A percentile compares a stretch with the other conserved stretches of the same genome.
Evolutionary conservation across 1,140 invertebrate species (phyloP).

Genomic region (Acromyrmex heyeri): DNA sequence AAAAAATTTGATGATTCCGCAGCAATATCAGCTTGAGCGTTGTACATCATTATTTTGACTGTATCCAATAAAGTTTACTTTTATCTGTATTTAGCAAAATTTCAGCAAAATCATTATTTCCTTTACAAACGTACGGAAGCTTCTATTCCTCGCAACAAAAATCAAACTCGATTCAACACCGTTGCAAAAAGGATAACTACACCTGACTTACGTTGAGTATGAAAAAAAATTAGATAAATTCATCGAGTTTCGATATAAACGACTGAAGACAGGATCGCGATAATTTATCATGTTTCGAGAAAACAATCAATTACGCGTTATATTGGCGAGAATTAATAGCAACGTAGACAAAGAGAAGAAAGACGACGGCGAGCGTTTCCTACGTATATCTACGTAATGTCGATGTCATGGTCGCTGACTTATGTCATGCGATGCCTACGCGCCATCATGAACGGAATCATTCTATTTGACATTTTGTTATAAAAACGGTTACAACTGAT

Average conservation of each 20-base stretch:
- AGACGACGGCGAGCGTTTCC: conserved; percentile 73
- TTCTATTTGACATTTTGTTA: conserved; percentile 50
- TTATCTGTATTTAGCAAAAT: too few species aligned
- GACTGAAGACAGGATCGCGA: neutral
- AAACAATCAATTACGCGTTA: conserved; percentile 42
- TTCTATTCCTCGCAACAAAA: neutral
- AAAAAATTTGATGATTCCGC: too few species aligned
- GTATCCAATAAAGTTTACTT: too few species aligned
- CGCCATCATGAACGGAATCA: conserved; percentile 51
- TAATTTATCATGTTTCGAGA: conserved; percentile 45
- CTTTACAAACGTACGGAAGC: too few species aligned
- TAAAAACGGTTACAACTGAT: conserved; percentile 39
- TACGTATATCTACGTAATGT: conserved; percentile 64
- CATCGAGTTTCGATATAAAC: neutral
- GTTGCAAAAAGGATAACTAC: neutral
- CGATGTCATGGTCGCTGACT: conserved; percentile 79
- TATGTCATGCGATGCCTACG: conserved; percentile 61
- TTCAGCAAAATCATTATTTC: too few species aligned
- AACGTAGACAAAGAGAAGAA: conserved; percentile 71
- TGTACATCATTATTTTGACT: too few species aligned
- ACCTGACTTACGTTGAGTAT: neutral
- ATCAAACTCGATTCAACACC: neutral
- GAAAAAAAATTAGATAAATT: neutral
- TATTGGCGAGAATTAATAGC: conserved; percentile 63
- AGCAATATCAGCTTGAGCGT: too few species aligned